These are phyloP conservation scores for Deilephila elpenor DNA, from an alignment of 2,888 invertebrate species.

Conservation along the genomic window DNA sequence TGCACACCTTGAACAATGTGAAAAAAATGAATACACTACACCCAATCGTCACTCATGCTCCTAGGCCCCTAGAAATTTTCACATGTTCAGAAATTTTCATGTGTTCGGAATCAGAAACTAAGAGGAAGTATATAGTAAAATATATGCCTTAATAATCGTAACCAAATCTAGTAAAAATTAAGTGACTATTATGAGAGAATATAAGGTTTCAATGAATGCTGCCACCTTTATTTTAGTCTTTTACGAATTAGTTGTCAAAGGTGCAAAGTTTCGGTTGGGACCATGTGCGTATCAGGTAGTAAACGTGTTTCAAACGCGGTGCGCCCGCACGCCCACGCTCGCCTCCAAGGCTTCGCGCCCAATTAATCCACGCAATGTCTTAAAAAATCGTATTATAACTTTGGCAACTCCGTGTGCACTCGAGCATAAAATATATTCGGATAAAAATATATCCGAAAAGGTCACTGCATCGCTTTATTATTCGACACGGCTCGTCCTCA, in stretches of 20 bases:
- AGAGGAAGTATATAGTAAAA: too few relatives aligned
- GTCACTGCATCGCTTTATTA: slow-evolving; percentile 5
- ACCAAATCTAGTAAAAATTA: too few relatives aligned
- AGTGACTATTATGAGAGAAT: too few relatives aligned
- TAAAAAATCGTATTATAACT: slow-evolving; percentile 14
- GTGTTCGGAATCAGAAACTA: too few relatives aligned
- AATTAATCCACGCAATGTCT: slow-evolving; percentile 50
- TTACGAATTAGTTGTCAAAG: slow-evolving; percentile 5
- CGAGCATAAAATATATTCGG: neutral
- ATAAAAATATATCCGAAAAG: neutral
- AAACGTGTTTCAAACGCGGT: slow-evolving; percentile 28
- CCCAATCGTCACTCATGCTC: neutral
- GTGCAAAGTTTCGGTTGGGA: slow-evolving; percentile 4
- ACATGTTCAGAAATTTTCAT: too few relatives aligned
- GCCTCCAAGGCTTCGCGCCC: slow-evolving; percentile 64
- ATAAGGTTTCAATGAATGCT: too few relatives aligned
- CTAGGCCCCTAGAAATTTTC: too few relatives aligned
- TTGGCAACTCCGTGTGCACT: slow-evolving; percentile 15
- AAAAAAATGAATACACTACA: neutral
- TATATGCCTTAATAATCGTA: too few relatives aligned
- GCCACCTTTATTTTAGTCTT: too few relatives aligned
- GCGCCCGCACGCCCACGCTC: slow-evolving; percentile 54
- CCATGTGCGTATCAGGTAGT: slow-evolving; percentile 5
- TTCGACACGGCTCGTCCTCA: slow-evolving; percentile 3
- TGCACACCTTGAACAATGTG: neutral